Evolutionary conservation across 2,113 vertebrate genomes (phyloP).

Genomic region (Saguinus imperator): DNA sequence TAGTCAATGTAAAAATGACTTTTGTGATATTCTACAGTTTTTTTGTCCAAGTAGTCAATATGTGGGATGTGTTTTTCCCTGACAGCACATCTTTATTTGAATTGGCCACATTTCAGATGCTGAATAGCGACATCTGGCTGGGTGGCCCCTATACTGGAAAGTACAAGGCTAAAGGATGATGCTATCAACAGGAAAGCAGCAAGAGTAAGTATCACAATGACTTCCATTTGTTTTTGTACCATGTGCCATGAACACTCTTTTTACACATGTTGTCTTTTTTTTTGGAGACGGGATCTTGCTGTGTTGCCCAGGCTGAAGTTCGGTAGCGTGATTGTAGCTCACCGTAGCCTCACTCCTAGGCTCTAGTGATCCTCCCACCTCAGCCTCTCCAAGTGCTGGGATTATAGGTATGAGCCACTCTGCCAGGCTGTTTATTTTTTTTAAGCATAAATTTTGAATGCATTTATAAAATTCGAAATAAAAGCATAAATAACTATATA

Average conservation of each 20-base stretch:
- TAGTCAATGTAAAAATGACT: background rate
- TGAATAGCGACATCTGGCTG: no score
- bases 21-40: background rate
- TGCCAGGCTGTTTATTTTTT: background rate
- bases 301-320: background rate
- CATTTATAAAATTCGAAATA: background rate
- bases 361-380: background rate
- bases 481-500: background rate
- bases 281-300: no score
- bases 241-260: background rate
- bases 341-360: background rate
- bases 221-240: background rate
- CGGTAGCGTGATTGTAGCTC: background rate
- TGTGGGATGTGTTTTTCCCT: background rate
- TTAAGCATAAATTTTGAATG: background rate
- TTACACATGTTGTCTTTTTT: background rate
- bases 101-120: background rate
- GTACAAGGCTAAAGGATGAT: no score
- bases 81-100: background rate
- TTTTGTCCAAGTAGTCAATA: background rate
- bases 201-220: background rate
- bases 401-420: background rate
- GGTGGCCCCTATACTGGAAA: background rate
- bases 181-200: background rate
- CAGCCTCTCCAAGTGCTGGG: background rate